phyloP scores from a whole-genome alignment of 2,888 invertebrate genomes.

The Uloborus plumipes region DNA sequence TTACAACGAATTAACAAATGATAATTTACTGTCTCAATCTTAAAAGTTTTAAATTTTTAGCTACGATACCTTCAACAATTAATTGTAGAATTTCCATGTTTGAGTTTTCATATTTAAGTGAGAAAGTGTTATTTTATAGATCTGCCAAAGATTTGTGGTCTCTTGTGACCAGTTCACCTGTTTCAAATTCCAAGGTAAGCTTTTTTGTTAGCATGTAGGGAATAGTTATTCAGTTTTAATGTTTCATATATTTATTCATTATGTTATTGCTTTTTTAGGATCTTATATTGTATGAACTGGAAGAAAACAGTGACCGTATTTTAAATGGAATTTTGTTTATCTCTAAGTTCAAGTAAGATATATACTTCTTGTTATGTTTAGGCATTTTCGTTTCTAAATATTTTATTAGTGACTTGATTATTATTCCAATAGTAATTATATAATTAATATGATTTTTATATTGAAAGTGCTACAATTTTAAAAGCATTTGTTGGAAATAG shows the following conservation, averaged over 20 bases:
- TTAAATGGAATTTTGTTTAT: constrained; percentile 70
- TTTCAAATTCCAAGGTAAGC: constrained; percentile 70
- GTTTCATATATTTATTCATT: background rate
- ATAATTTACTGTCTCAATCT: too few relatives aligned
- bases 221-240: background rate
- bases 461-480: too few relatives aligned
- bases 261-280: constrained; percentile 67
- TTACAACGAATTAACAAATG: too few relatives aligned
- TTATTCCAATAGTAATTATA: too few relatives aligned
- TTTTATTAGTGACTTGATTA: too few relatives aligned
- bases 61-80: too few relatives aligned
- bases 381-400: background rate
- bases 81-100: too few relatives aligned
- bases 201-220: too few relatives aligned
- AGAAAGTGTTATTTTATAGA: constrained; percentile 65
- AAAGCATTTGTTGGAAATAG: too few relatives aligned
- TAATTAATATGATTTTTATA: too few relatives aligned
- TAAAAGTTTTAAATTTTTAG: too few relatives aligned
- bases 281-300: constrained; percentile 69
- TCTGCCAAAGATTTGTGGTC: constrained; percentile 72
- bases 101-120: background rate
- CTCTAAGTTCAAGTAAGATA: constrained; percentile 68
- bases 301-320: constrained; percentile 69
- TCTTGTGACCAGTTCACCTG: constrained; percentile 70
- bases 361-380: background rate